Base-by-base conservation (phyloP, 1,140 invertebrate genomes). In the Leptonema lineaticorne region DNA sequence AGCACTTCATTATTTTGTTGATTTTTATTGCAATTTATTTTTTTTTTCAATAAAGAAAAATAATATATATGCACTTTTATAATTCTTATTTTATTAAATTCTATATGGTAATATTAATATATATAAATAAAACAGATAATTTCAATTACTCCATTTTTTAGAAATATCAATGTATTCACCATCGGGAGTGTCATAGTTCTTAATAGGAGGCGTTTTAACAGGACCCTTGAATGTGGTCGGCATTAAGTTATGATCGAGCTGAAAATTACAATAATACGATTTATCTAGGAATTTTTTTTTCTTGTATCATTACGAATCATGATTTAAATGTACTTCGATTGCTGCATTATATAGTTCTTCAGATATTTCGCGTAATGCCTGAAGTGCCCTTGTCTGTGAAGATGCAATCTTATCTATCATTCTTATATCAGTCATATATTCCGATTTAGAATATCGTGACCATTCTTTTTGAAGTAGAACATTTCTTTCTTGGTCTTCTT, bases 111-210 rank as follows among this genome's bases (percentile, higher is more conserved):
- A 6, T 20, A n/a, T 5, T 6, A 16, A 48, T 4, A 48, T 48
- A 6, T 33, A 6, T 33, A 33, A 33, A 11, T 11, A 5, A 33
- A 33, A 5, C 30, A 33, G 11, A 33, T 33, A 41, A 11, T 30
- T 16, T 60, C 22, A 45, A 62, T 62, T 33, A 20, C 88, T 84
- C 90, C 89, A 96, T 76, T 91, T 91, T 79, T 87, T 91, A 0
- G 92, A 88, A 20, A 90, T 81, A 75, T 95, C 89, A n/a, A 85
- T 77, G 75, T 94, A 95, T 75, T 94, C 92, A 20, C 94, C 94
- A 81, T 96, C 93, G 0, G 90, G 89, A 64, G 83, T 83, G 1
- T 85, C 82, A 77, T 94, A 96, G 69, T 88, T 83, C 73, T 89
- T 82, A 58, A 94, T 91, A 0, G 92, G 85, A 26, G 93, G 92